Evolutionary conservation across 2,113 vertebrate genomes (phyloP), one percentile per base, ranked within the genome.

Genomic region (Hylia prasina): DNA sequence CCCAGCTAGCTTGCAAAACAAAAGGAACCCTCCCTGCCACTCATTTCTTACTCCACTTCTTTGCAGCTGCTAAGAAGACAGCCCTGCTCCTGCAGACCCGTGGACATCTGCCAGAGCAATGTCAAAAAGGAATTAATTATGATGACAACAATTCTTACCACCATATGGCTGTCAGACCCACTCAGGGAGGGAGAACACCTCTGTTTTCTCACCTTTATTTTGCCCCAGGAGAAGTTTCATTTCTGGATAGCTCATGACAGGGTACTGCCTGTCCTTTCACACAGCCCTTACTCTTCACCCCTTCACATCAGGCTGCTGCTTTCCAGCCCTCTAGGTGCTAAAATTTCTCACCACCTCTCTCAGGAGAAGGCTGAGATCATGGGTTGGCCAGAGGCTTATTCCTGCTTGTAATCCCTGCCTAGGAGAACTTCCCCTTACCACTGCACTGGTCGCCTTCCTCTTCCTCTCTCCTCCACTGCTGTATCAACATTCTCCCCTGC

Each of bases 151-250:
- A 78, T 70, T 87, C 54, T 89, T 15, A 70, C 33, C 39, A 51
- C 92, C 94, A 95, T 94, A 94, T 92, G 95, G 82, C 37, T 30
- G 80, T 83, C 86, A 83, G 76, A 78, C 61, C 28, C n/a, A 2
- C 87, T 85, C 66, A 54, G 90, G 76, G 78, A 92, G 68, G 51
- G 71, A 78, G 54, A 93, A 75, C 71, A 68, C 61, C 28, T 92
- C 91, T 84, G 61, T 56, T 87, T 94, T 87, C 89, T 82, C 93
- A 94, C 87, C 47, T 90, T 57, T 27, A 33, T 69, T 75, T 93
- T 0, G 2, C 61, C 39, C 44, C 82, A 35, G 61, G 72, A 94
- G 80, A 60, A 75, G 40, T 31, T 90, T 63, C 39, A 33, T 86
- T 76, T 79, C 79, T 68, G 47, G 39, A 47, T 40, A 78, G 92